These are phyloP conservation scores for Chelonus insularis DNA, from an alignment of 1,140 invertebrate species.

Conservation along the genomic window DNA sequence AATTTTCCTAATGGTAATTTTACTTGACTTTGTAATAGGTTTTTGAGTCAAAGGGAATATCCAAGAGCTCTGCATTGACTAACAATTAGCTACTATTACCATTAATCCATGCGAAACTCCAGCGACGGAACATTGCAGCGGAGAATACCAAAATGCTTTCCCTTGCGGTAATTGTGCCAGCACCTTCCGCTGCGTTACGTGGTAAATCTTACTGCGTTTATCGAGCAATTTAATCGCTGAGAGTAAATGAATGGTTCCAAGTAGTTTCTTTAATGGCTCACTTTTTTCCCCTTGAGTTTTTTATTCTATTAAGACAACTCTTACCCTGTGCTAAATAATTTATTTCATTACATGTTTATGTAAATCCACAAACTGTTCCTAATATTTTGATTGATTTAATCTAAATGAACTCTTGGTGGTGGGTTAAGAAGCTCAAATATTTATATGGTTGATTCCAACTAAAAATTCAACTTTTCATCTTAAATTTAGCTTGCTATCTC, in stretches of 20 bases:
- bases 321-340: too few relatives aligned
- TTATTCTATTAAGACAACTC: too few relatives aligned
- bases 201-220: constrained; percentile 21
- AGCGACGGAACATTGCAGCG: background rate
- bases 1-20: constrained; percentile 8
- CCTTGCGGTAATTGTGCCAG: constrained; percentile 11
- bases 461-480: too few relatives aligned
- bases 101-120: constrained; percentile 23
- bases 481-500: too few relatives aligned
- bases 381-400: too few relatives aligned
- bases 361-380: too few relatives aligned
- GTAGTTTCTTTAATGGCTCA: background rate
- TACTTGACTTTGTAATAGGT: constrained; percentile 15
- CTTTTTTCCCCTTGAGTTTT: constrained; percentile 6
- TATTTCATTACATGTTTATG: too few relatives aligned
- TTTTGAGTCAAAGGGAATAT: constrained; percentile 16
- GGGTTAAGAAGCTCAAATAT: too few relatives aligned
- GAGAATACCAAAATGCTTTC: constrained; percentile 24
- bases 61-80: constrained; percentile 27
- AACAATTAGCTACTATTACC: constrained; percentile 33
- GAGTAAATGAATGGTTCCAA: background rate
- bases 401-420: too few relatives aligned
- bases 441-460: too few relatives aligned
- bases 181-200: background rate
- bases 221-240: constrained; percentile 22